Evolutionary conservation across 1,140 invertebrate species (phyloP), one percentile per base, ranked within the genome.

Genomic region (Hestina assimilis): DNA sequence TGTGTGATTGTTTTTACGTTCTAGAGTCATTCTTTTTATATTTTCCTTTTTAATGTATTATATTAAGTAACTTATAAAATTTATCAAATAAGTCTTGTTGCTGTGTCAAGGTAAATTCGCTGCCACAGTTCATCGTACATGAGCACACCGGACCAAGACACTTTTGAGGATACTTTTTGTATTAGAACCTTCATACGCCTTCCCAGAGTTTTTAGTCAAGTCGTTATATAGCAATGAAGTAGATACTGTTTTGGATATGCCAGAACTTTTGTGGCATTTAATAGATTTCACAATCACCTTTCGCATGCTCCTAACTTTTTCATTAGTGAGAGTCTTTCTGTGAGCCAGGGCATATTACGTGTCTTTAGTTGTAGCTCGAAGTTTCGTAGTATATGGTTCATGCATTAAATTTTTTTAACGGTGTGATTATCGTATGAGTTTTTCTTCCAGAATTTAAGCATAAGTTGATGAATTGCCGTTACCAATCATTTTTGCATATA

Each of bases 381-480:
- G 8, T 63, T 56, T 53, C 38, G 55, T 67, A 17, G 51, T 69
- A 33, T 60, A 55, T 86, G 72, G 40, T 79, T 81, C 3, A 26
- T 50, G 48, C 75, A 83, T 56, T 81, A 67, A 6, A 69, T 65
- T 67, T 76, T 74, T 61, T 68, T 15, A 6, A 67, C 35, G 70
- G 0, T 79, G 11, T 9, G 64, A 68, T 56, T 24, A 17, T 9
- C 6, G 47, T 75, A 72, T n/a, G 60, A n/a, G 66, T 21, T 51
- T 47, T 1, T 7, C 21, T 26, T 68, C 33, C 5, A 59, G 26
- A 41, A 75, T 66, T 43, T 59, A 62, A 15, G 45, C 26, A 40
- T 74, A 75, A 9, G 67, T 69, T 38, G 60, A 77, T 29, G 72
- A 69, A 42, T 85, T 77, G 4, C 77, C 80, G 64, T 84, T 80